Percentiles rank a stretch among this genome's conserved stretches.
Conservation (phyloP, 2,888 invertebrate genomes). For the Cotesia congregata region DNA sequence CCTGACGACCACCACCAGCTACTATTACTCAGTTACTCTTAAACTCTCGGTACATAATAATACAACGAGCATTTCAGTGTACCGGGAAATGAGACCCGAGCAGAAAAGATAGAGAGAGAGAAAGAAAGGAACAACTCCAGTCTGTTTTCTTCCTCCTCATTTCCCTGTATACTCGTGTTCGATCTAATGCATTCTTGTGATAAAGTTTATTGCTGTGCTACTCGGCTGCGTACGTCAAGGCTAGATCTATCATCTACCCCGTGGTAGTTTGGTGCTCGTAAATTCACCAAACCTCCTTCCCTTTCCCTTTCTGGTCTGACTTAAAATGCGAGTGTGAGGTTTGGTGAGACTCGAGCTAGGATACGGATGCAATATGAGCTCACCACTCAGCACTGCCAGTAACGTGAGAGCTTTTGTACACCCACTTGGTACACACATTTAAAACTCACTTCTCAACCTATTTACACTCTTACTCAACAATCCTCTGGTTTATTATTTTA, state of each 20-base stretch:
- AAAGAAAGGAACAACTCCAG: background rate
- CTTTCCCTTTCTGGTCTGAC: background rate
- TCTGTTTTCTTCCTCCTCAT: slow-evolving; percentile 20
- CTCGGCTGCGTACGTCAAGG: slow-evolving; percentile 51
- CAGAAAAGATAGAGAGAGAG: slow-evolving; percentile 6
- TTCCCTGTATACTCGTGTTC: slow-evolving; percentile 56
- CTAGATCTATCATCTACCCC: slow-evolving; percentile 51
- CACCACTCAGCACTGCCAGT: background rate
- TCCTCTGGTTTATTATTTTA: background rate
- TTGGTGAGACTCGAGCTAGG: background rate
- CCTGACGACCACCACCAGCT: slow-evolving; percentile 56
- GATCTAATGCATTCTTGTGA: slow-evolving; percentile 68
- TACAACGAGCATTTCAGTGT: slow-evolving; percentile 14
- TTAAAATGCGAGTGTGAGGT: too few species aligned
- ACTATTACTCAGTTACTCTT: slow-evolving; percentile 36
- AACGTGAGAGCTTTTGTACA: background rate
- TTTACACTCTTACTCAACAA: background rate
- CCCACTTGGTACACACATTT: slow-evolving; percentile 9
- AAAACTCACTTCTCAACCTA: background rate
- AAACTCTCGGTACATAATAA: slow-evolving; percentile 31
- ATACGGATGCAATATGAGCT: background rate
- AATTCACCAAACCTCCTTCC: slow-evolving; percentile 11
- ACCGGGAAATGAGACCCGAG: slow-evolving; percentile 16
- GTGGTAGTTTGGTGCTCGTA: slow-evolving; percentile 19
- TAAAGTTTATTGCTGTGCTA: slow-evolving; percentile 67